Conservation (phyloP, 2,797 vertebrate species). For the Lateolabrax maculatus region DNA sequence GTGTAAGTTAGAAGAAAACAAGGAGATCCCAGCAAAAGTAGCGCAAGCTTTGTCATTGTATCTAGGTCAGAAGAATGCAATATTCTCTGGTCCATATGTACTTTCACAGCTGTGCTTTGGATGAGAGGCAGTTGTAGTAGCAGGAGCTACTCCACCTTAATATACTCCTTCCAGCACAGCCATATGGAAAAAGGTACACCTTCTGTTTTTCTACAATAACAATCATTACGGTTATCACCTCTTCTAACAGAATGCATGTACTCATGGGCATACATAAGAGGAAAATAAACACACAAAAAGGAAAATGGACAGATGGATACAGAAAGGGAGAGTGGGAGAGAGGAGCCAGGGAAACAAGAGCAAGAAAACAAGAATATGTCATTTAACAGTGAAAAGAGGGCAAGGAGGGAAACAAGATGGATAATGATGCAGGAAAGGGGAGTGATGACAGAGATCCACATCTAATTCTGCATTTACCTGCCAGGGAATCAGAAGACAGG, state of each 20-base stretch:
- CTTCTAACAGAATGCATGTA: constrained; percentile 35
- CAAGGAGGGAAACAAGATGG: constrained; percentile 13
- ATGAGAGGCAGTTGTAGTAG: constrained; percentile 49
- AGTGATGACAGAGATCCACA: constrained; percentile 23
- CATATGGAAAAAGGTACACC: constrained; percentile 60
- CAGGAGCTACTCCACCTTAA: constrained; percentile 59
- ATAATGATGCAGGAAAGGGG: constrained; percentile 22
- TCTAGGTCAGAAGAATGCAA: constrained; percentile 74
- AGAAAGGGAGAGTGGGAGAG: constrained; percentile 22
- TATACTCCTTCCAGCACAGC: constrained; percentile 30
- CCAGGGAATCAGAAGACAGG: constrained; percentile 78
- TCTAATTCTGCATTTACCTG: constrained; percentile 80
- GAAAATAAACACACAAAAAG: constrained; percentile 5
- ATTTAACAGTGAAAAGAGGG: constrained; percentile 26
- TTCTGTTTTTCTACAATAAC: constrained; percentile 42
- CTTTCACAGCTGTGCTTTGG: constrained; percentile 59
- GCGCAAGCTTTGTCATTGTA: constrained; percentile 53
- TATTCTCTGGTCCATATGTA: constrained; percentile 52
- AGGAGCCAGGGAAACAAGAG: constrained; percentile 30
- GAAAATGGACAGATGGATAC: constrained; percentile 29
- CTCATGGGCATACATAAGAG: constrained; percentile 4
- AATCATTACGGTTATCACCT: constrained; percentile 30
- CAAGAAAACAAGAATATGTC: constrained; percentile 30
- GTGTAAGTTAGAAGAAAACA: constrained; percentile 17
- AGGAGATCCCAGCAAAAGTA: constrained; percentile 21